These are phyloP conservation scores for Ochotona curzoniae DNA, from an alignment of 2,113 vertebrate species.

Conservation along the genomic window DNA sequence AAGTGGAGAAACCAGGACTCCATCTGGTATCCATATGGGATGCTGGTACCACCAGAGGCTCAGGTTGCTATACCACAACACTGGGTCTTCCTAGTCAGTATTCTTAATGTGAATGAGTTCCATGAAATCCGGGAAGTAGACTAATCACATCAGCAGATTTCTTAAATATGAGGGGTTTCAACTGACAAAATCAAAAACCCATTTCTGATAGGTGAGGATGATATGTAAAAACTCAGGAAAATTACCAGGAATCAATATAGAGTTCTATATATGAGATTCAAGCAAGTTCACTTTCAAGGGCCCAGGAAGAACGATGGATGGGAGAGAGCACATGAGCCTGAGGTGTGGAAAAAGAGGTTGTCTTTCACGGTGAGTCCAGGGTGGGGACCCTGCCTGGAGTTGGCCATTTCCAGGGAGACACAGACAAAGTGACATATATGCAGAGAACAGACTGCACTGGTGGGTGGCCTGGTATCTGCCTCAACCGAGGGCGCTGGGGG, in stretches of 20 bases:
- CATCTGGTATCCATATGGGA: no score
- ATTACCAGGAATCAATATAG: not conserved
- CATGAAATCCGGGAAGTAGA: not conserved
- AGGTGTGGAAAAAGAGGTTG: not conserved
- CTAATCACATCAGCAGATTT: not conserved
- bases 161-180: conserved; percentile 2
- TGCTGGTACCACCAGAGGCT: no score
- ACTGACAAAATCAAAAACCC: not conserved
- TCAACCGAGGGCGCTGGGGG: not conserved
- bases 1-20: no score
- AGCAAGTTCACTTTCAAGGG: not conserved
- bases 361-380: not conserved
- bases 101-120: not conserved
- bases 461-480: not conserved
- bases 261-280: not conserved
- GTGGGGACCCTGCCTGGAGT: not conserved
- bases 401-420: not conserved
- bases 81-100: not conserved
- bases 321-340: not conserved
- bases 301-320: not conserved
- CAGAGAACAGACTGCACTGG: not conserved
- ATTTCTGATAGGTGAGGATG: not conserved
- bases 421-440: not conserved
- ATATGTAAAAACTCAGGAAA: not conserved
- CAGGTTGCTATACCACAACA: no score